Percentiles rank a stretch among this genome's conserved stretches.
Conservation (phyloP, 2,797 vertebrate species). For the Pogonophryne albipinna region DNA sequence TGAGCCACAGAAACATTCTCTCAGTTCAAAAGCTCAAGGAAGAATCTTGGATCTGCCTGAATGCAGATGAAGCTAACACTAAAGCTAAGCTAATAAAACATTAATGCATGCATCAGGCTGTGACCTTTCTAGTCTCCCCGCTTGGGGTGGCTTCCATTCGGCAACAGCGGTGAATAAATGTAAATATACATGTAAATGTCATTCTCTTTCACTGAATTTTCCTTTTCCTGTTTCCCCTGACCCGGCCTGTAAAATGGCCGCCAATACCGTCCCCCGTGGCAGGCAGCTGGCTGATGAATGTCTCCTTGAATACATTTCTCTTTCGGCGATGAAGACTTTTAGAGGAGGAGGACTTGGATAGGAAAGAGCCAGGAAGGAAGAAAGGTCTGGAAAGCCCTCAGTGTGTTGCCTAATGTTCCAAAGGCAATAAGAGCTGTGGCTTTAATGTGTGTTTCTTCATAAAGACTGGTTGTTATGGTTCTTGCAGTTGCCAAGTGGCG, state of each 20-base stretch:
- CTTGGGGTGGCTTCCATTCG: slow-evolving; percentile 67
- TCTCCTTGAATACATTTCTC: slow-evolving; percentile 76
- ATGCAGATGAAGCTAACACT: slow-evolving; percentile 28
- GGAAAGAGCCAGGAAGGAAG: slow-evolving; percentile 45
- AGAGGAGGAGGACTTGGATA: slow-evolving; percentile 61
- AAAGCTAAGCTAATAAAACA: slow-evolving; percentile 55
- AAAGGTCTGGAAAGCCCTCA: slow-evolving; percentile 60
- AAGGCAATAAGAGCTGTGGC: slow-evolving; percentile 66
- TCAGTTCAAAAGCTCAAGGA: background rate
- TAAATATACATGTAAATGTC: slow-evolving; percentile 84
- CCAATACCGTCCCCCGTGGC: slow-evolving; percentile 59
- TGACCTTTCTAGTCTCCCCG: slow-evolving; percentile 74
- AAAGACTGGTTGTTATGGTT: slow-evolving; percentile 70
- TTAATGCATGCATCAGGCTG: slow-evolving; percentile 33
- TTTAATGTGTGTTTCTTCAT: slow-evolving; percentile 62
- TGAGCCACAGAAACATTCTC: background rate
- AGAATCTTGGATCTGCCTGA: background rate
- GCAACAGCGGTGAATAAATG: slow-evolving; percentile 80
- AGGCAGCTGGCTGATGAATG: slow-evolving; percentile 69
- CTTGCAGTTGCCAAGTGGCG: slow-evolving; percentile 70
- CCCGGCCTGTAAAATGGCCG: slow-evolving; percentile 66
- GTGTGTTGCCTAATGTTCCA: slow-evolving; percentile 66
- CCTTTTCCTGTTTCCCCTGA: slow-evolving; percentile 70
- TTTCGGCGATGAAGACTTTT: slow-evolving; percentile 55
- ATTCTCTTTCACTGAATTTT: slow-evolving; percentile 65